Conservation (phyloP, 2,888 invertebrate species). For the Apoda limacodes region DNA sequence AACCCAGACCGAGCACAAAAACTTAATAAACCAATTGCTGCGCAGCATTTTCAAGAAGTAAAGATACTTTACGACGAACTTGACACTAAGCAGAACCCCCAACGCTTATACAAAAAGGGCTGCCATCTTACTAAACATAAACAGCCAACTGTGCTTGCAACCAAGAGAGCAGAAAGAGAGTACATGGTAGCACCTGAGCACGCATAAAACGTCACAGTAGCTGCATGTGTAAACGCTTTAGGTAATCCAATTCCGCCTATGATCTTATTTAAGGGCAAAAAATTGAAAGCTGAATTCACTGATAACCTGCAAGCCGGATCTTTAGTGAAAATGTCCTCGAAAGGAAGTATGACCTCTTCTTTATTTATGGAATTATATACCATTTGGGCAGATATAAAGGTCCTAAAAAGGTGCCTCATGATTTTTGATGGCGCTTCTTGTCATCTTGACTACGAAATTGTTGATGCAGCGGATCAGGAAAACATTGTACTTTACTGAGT, state of each 20-base stretch:
- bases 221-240: constrained; percentile 28
- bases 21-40: no score
- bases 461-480: constrained; percentile 17
- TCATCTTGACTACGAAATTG: constrained; percentile 12
- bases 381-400: constrained; percentile 16
- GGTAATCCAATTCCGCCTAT: no score
- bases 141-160: no score
- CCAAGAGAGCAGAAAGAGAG: constrained; percentile 25
- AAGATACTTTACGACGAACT: no score
- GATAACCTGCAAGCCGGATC: constrained; percentile 17
- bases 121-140: no score
- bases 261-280: constrained; percentile 14
- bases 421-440: constrained; percentile 22
- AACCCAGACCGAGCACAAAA: no score
- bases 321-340: constrained; percentile 20
- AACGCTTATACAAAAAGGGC: no score
- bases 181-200: constrained; percentile 27
- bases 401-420: constrained; percentile 17
- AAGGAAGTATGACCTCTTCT: constrained; percentile 18
- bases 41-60: no score
- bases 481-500: constrained; percentile 12
- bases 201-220: constrained; percentile 29
- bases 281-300: constrained; percentile 2
- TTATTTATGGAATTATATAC: constrained; percentile 18
- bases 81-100: no score